Percentiles rank a stretch among this genome's conserved stretches.
These are phyloP conservation scores for Lates japonicus DNA, from an alignment of 2,797 vertebrate species.

Conservation along the genomic window DNA sequence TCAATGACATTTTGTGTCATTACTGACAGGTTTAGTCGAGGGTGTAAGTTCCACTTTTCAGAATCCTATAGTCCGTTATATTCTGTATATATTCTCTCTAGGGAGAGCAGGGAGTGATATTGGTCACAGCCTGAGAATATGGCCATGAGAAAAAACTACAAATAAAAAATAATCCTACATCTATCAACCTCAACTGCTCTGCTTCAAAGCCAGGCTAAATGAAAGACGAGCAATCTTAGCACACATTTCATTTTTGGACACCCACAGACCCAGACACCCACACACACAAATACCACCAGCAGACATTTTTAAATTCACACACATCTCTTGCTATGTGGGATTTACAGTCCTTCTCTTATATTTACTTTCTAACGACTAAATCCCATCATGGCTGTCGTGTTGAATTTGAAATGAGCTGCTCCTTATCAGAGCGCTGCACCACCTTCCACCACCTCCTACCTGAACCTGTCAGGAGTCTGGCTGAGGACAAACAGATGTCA, in stretches of 20 bases:
- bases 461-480: conserved; percentile 56
- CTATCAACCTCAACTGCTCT: conserved; percentile 32
- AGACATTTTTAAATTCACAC: conserved; percentile 40
- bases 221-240: conserved; percentile 37
- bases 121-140: conserved; percentile 4
- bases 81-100: neutral
- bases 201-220: conserved; percentile 45
- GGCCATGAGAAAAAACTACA: conserved; percentile 26
- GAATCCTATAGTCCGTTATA: neutral
- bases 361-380: conserved; percentile 64
- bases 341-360: conserved; percentile 48
- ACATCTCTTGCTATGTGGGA: conserved; percentile 34
- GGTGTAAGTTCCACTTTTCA: neutral
- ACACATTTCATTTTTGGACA: conserved; percentile 41
- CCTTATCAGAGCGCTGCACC: conserved; percentile 56
- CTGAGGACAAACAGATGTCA: conserved; percentile 51
- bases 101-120: conserved; percentile 6
- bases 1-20: neutral
- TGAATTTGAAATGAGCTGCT: conserved; percentile 62
- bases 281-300: neutral
- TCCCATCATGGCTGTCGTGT: conserved; percentile 67
- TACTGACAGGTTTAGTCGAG: neutral
- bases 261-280: conserved; percentile 12
- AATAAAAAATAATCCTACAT: conserved; percentile 42
- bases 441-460: conserved; percentile 47